Evolutionary conservation across 2,888 invertebrate species (phyloP).

Genomic region (Eurytoma adleriae): DNA sequence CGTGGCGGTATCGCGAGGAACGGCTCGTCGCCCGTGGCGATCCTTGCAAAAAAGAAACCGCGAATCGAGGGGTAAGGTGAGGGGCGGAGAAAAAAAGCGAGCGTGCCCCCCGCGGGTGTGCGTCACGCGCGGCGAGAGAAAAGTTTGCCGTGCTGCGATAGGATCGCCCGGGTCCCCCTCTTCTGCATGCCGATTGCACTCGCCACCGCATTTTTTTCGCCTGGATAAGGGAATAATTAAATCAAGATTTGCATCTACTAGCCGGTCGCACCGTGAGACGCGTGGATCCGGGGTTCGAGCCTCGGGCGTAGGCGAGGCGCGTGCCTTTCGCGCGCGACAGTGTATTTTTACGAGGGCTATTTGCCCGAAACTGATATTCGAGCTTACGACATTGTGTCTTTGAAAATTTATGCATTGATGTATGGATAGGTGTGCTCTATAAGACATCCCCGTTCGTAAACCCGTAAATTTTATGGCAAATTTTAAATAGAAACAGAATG

Average conservation of each 20-base stretch:
- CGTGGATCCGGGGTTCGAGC: no score
- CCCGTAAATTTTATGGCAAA: no score
- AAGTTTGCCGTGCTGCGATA: conserved; percentile 30
- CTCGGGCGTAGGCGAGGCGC: conserved; percentile 20
- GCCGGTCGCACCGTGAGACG: neutral
- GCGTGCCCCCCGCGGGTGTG: neutral
- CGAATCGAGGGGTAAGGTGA: neutral
- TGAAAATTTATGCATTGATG: no score
- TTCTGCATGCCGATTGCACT: conserved; percentile 24
- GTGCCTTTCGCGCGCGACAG: neutral
- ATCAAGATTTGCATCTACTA: conserved; percentile 44
- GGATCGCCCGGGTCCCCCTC: neutral
- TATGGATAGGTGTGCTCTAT: no score
- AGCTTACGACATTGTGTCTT: no score
- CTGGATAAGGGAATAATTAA: conserved; percentile 38
- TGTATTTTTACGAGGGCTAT: conserved; percentile 1
- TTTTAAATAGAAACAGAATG: no score
- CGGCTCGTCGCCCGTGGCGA: neutral
- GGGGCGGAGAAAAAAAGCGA: neutral
- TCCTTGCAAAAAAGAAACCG: neutral
- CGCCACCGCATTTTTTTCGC: neutral
- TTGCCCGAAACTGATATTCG: no score
- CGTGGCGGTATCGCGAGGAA: conserved; percentile 1
- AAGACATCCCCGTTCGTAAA: no score
- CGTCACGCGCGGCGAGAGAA: conserved; percentile 21